phyloP scores from a whole-genome alignment of 2,797 vertebrate species.

The Apogon talboti region DNA sequence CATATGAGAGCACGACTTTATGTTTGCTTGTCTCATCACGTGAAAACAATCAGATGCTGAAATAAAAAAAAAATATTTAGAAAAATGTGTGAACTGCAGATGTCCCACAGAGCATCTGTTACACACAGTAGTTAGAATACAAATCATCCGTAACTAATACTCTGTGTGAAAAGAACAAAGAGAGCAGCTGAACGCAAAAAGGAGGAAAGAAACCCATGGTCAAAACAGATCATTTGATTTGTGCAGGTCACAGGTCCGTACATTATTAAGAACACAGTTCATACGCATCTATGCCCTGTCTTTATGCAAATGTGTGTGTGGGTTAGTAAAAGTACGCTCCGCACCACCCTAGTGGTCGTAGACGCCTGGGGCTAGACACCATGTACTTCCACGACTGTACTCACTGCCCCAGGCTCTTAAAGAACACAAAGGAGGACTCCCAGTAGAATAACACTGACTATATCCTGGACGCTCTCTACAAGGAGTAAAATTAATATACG shows the following conservation, averaged over 20 bases:
- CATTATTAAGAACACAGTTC: background rate
- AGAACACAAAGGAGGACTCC: conserved; percentile 9
- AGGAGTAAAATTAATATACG: background rate
- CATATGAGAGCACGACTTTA: background rate
- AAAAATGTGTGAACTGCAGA: conserved; percentile 11
- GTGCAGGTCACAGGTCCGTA: conserved; percentile 10
- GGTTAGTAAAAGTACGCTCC: conserved; percentile 1
- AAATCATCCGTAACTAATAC: conserved; percentile 3
- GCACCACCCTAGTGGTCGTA: background rate
- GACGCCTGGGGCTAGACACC: conserved; percentile 45
- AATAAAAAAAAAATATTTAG: background rate
- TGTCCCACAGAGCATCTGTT: conserved; percentile 14
- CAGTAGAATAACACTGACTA: conserved; percentile 22
- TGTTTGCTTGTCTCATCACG: conserved; percentile 3
- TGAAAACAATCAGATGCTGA: conserved; percentile 24
- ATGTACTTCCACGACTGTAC: conserved; percentile 21
- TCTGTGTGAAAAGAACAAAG: conserved; percentile 11
- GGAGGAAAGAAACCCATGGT: background rate
- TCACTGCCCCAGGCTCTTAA: conserved; percentile 35
- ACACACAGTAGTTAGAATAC: conserved; percentile 10
- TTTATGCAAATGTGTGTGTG: conserved; percentile 2
- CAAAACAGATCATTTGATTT: background rate
- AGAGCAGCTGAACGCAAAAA: background rate
- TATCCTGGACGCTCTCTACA: background rate
- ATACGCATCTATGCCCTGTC: background rate